Evolutionary conservation across 2,797 vertebrate species (phyloP).

Genomic region (Steatocranus sp.): DNA sequence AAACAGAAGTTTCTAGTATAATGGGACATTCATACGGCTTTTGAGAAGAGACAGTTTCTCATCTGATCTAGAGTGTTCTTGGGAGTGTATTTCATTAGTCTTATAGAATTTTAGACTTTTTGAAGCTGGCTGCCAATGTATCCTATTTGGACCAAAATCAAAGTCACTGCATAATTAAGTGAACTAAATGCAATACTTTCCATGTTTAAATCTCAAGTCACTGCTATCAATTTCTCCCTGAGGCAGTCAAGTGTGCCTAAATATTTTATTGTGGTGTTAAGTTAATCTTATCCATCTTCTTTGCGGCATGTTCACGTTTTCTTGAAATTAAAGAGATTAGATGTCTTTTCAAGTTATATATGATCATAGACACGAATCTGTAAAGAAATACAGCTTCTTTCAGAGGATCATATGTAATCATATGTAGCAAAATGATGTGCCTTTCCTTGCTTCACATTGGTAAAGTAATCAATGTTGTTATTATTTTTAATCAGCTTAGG

Average conservation of each 20-base stretch:
- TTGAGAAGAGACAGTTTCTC: slow-evolving; percentile 41
- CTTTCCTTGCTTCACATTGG: background rate
- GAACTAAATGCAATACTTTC: background rate
- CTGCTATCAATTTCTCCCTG: slow-evolving; percentile 2
- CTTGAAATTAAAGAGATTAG: background rate
- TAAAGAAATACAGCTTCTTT: background rate
- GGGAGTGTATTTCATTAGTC: slow-evolving; percentile 31
- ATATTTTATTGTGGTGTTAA: slow-evolving; percentile 10
- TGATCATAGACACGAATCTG: background rate
- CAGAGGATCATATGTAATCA: background rate
- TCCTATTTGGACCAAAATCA: slow-evolving; percentile 11
- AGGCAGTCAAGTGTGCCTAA: slow-evolving; percentile 4
- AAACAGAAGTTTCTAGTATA: slow-evolving; percentile 48
- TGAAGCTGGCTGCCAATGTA: background rate
- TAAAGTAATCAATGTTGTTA: background rate
- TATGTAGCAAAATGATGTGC: background rate
- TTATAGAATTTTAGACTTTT: slow-evolving; percentile 18
- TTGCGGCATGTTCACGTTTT: background rate
- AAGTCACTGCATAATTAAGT: slow-evolving; percentile 2
- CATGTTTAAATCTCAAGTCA: slow-evolving; percentile 2
- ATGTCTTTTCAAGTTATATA: background rate
- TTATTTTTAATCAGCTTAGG: background rate
- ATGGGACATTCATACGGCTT: slow-evolving; percentile 42
- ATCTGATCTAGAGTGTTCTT: slow-evolving; percentile 32
- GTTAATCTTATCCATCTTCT: slow-evolving; percentile 3